Evolutionary conservation across 1,140 invertebrate species (phyloP).

Genomic region (Thaumatotibia leucotreta): DNA sequence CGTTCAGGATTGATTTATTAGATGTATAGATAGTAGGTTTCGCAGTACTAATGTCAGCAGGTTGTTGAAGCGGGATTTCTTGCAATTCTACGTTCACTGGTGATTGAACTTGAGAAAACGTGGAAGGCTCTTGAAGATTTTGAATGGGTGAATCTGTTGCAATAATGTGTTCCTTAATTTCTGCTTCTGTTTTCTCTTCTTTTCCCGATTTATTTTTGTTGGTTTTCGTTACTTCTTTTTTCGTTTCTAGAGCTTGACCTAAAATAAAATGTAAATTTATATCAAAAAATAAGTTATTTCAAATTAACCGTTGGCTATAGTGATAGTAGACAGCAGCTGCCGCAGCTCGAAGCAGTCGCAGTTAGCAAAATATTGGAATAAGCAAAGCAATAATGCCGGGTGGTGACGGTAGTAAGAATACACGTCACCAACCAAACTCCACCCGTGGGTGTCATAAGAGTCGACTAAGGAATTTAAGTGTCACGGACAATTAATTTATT

Average conservation of each 20-base stretch:
- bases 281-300: no score
- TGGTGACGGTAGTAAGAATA: no score
- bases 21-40: background rate
- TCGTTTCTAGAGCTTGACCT: background rate
- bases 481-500: no score
- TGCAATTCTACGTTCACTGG: background rate
- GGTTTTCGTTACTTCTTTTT: background rate
- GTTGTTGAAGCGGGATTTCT: background rate
- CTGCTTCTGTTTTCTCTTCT: background rate
- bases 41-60: no score
- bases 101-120: background rate
- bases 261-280: background rate
- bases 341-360: no score
- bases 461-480: no score
- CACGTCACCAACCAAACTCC: no score
- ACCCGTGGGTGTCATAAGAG: no score
- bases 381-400: no score
- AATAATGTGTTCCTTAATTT: background rate
- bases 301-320: no score
- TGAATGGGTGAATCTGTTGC: background rate
- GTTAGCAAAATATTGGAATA: no score
- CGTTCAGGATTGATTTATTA: background rate
- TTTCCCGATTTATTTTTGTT: background rate
- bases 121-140: background rate
- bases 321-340: no score